phyloP scores from a whole-genome alignment of 1,140 invertebrate species.

The Temnothorax nylanderi region DNA sequence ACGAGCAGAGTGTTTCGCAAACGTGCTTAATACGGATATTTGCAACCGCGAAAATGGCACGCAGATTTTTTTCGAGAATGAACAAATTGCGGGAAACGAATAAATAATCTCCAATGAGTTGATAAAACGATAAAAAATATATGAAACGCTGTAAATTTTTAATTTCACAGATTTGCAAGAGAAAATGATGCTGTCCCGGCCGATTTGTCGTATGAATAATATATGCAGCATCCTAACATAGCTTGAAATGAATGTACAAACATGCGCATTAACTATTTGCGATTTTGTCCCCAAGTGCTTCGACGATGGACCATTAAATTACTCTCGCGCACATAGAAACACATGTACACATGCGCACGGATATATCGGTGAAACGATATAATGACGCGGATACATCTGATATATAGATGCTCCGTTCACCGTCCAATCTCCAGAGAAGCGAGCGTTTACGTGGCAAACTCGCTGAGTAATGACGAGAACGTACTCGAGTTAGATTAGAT shows the following conservation, averaged over 20 bases:
- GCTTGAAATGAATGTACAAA: neutral
- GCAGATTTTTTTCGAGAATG: constrained; percentile 8
- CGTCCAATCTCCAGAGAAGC: constrained; percentile 53
- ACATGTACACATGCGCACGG: neutral
- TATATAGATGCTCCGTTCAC: constrained; percentile 37
- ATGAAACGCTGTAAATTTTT: neutral
- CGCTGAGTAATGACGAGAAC: constrained; percentile 63
- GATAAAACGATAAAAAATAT: neutral
- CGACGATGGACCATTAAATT: constrained; percentile 36
- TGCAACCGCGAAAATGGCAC: constrained; percentile 22
- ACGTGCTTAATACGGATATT: constrained; percentile 14
- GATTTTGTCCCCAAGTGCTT: constrained; percentile 2
- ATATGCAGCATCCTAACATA: neutral
- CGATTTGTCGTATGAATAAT: neutral
- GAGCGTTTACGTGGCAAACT: constrained; percentile 42
- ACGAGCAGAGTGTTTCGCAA: neutral
- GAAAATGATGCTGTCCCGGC: neutral
- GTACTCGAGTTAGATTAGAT: constrained; percentile 69
- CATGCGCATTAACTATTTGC: neutral
- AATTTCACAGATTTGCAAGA: neutral
- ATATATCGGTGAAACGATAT: constrained; percentile 29
- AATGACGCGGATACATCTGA: constrained; percentile 34
- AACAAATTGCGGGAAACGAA: neutral
- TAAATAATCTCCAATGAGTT: neutral
- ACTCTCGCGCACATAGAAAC: neutral